A percentile compares a stretch with the other conserved stretches of the same genome.
Evolutionary conservation across 1,140 invertebrate genomes (phyloP).

Genomic region (Trichoplusia ni): DNA sequence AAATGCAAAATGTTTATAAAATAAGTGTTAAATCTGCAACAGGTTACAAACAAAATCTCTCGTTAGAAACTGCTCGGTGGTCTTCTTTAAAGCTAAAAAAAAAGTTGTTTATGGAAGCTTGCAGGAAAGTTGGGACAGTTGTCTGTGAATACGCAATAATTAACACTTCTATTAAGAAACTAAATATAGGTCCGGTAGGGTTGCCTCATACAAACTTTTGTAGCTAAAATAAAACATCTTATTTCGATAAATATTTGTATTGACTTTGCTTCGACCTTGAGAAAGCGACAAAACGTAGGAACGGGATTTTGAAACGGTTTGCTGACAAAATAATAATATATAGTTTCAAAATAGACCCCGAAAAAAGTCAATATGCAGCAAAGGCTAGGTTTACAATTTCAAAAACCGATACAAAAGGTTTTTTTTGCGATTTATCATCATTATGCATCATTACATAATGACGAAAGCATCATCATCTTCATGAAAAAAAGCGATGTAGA

Average conservation of each 20-base stretch:
- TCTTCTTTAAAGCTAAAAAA: neutral
- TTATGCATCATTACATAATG: too few species aligned
- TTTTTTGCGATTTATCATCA: too few species aligned
- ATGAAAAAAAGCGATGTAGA: too few species aligned
- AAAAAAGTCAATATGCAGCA: too few species aligned
- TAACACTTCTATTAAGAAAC: constrained; percentile 32
- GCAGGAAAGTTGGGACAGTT: constrained; percentile 33
- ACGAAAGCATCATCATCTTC: too few species aligned
- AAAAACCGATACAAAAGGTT: too few species aligned
- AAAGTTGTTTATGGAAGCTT: constrained; percentile 34
- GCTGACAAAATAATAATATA: too few species aligned
- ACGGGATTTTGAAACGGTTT: too few species aligned
- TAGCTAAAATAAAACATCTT: neutral
- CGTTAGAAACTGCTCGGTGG: neutral
- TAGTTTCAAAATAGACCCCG: too few species aligned
- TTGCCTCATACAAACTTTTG: neutral
- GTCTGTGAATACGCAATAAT: constrained; percentile 24
- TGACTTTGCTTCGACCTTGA: neutral
- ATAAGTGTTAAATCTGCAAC: neutral
- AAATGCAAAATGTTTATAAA: neutral
- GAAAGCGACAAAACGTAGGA: too few species aligned
- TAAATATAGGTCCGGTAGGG: constrained; percentile 13
- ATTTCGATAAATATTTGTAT: neutral
- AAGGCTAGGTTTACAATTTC: too few species aligned
- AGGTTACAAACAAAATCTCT: constrained; percentile 12